phyloP scores from a whole-genome alignment of 2,113 vertebrate genomes.

The Psephotus haematonotus region DNA sequence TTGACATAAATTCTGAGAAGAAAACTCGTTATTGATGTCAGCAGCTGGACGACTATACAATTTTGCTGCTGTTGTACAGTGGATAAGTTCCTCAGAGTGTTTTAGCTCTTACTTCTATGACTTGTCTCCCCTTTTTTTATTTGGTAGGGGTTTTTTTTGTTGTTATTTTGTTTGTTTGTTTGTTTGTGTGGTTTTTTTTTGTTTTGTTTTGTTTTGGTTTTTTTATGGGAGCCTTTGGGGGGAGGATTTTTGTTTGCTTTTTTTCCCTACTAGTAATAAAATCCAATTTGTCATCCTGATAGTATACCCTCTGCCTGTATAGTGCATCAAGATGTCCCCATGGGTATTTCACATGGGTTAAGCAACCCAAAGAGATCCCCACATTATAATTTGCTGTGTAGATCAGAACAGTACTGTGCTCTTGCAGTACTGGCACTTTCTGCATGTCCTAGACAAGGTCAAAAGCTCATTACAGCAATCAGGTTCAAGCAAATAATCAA shows the following conservation, averaged over 20 bases:
- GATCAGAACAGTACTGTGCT: slow-evolving; percentile 15
- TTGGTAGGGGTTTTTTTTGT: too few species aligned
- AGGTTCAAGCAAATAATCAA: slow-evolving; percentile 58
- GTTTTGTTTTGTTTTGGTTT: too few species aligned
- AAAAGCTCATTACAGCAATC: slow-evolving; percentile 41
- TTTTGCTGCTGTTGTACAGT: background rate
- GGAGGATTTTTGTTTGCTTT: slow-evolving; percentile 22
- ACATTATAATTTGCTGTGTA: slow-evolving; percentile 39
- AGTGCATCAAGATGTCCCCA: slow-evolving; percentile 70
- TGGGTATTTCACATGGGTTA: slow-evolving; percentile 69
- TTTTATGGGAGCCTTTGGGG: background rate
- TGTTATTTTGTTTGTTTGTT: background rate
- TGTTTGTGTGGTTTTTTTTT: background rate
- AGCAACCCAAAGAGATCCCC: background rate
- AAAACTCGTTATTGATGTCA: slow-evolving; percentile 53
- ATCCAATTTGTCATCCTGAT: slow-evolving; percentile 66
- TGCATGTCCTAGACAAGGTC: slow-evolving; percentile 73
- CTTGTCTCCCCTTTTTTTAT: background rate
- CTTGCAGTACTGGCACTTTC: slow-evolving; percentile 48
- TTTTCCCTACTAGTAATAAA: slow-evolving; percentile 50
- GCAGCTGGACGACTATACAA: slow-evolving; percentile 30
- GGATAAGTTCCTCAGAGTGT: slow-evolving; percentile 5
- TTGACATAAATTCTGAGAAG: slow-evolving; percentile 64
- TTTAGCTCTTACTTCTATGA: slow-evolving; percentile 48
- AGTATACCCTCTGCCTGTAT: background rate